A percentile compares a stretch with the other conserved stretches of the same genome.
phyloP scores from a whole-genome alignment of 2,888 invertebrate genomes.

The Panorpa germanica region DNA sequence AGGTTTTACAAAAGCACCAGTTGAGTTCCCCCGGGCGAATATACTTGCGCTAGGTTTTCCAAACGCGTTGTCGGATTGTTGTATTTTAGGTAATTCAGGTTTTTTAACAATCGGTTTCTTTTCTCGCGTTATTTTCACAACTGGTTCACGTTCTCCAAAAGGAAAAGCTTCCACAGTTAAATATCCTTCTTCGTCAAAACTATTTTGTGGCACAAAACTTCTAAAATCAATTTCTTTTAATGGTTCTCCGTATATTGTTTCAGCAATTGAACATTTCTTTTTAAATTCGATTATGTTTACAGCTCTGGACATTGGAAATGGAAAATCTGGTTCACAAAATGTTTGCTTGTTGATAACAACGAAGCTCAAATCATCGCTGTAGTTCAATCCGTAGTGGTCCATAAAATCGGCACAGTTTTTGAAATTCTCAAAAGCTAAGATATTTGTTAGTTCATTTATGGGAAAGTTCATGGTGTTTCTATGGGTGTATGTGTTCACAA shows the following conservation, averaged over 20 bases:
- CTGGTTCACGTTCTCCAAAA: constrained; percentile 34
- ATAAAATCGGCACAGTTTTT: constrained; percentile 43
- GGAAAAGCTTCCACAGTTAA: constrained; percentile 32
- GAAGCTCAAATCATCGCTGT: constrained; percentile 34
- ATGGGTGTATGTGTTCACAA: constrained; percentile 60
- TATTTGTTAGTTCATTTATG: constrained; percentile 42
- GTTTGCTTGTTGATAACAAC: constrained; percentile 45
- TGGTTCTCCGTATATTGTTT: constrained; percentile 43
- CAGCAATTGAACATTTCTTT: constrained; percentile 42
- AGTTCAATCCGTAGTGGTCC: constrained; percentile 41
- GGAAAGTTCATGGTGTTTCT: constrained; percentile 44
- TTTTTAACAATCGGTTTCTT: constrained; percentile 1
- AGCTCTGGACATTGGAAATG: constrained; percentile 44
- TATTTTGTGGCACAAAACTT: constrained; percentile 42
- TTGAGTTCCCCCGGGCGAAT: too few species aligned
- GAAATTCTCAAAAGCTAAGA: constrained; percentile 57
- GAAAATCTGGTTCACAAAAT: constrained; percentile 45
- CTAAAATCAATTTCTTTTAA: constrained; percentile 33
- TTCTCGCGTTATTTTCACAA: not conserved
- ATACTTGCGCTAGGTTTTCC: too few species aligned
- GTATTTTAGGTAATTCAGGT: too few species aligned
- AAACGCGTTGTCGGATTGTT: too few species aligned
- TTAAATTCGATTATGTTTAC: constrained; percentile 52
- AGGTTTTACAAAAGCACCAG: too few species aligned
- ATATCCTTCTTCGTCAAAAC: constrained; percentile 51